Percentiles rank a stretch among this genome's conserved stretches.
These are phyloP conservation scores for Netelia inedita DNA, from an alignment of 2,888 invertebrate species.

Conservation along the genomic window DNA sequence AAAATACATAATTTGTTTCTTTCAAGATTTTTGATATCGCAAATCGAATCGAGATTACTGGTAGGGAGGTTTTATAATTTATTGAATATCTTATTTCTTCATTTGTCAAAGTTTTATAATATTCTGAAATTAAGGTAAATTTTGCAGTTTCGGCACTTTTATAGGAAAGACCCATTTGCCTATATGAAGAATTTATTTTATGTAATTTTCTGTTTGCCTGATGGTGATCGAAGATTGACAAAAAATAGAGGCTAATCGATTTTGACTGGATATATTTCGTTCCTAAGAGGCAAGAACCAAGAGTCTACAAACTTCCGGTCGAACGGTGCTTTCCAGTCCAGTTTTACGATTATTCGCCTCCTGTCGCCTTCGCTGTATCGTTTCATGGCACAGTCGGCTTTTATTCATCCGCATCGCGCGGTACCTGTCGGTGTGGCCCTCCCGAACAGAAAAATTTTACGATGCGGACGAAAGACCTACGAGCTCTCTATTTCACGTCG, in stretches of 20 bases:
- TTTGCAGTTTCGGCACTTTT: too few relatives aligned
- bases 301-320: constrained; percentile 80
- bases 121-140: too few relatives aligned
- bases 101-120: too few relatives aligned
- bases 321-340: constrained; percentile 74
- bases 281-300: background rate
- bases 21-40: too few relatives aligned
- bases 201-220: too few relatives aligned
- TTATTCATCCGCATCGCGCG: constrained; percentile 33
- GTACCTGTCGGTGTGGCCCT: constrained; percentile 72
- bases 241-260: constrained; percentile 69
- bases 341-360: constrained; percentile 78
- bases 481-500: constrained; percentile 62
- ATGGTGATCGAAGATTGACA: background rate
- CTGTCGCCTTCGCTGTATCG: background rate
- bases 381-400: constrained; percentile 37
- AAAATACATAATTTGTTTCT: too few relatives aligned
- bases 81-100: too few relatives aligned
- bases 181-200: too few relatives aligned
- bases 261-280: constrained; percentile 80
- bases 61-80: too few relatives aligned
- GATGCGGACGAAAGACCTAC: constrained; percentile 77
- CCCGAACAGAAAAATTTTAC: constrained; percentile 75
- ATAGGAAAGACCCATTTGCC: too few relatives aligned
- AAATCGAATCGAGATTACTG: too few relatives aligned